These are phyloP conservation scores for Argyrosomus regius DNA, from an alignment of 2,797 vertebrate genomes.

Conservation along the genomic window DNA sequence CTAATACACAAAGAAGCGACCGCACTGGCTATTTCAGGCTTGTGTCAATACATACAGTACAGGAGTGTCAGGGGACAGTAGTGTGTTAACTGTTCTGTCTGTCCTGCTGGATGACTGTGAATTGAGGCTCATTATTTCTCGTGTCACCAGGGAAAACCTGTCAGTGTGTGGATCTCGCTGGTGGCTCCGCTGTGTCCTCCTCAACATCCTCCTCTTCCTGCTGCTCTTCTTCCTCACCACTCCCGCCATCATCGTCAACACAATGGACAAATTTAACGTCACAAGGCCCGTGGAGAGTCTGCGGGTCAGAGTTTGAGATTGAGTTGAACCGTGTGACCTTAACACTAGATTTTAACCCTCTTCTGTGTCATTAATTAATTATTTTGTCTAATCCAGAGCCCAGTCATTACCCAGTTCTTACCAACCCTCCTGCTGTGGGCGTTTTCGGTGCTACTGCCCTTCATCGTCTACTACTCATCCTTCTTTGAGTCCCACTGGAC, in stretches of 20 bases:
- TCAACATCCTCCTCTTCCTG: slow-evolving; percentile 96
- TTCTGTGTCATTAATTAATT: slow-evolving; percentile 12
- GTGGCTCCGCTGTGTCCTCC: slow-evolving; percentile 93
- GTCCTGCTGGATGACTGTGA: slow-evolving; percentile 36
- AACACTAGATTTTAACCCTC: slow-evolving; percentile 5
- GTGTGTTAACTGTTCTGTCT: slow-evolving; percentile 41
- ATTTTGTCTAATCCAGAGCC: slow-evolving; percentile 85
- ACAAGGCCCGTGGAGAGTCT: slow-evolving; percentile 94
- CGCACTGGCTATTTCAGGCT: slow-evolving; percentile 49
- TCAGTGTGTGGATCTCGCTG: slow-evolving; percentile 91
- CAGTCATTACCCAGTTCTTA: slow-evolving; percentile 95
- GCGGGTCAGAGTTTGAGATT: slow-evolving; percentile 83
- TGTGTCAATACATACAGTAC: slow-evolving; percentile 33
- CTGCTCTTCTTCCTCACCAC: slow-evolving; percentile 99
- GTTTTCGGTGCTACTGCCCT: slow-evolving; percentile 95
- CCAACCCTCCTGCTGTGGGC: slow-evolving; percentile 95
- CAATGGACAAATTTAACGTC: slow-evolving; percentile 98
- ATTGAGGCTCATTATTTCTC: slow-evolving; percentile 49
- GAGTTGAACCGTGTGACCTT: not conserved
- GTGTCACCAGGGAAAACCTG: slow-evolving; percentile 92
- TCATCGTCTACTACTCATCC: slow-evolving; percentile 95
- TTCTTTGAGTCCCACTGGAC: slow-evolving; percentile 98
- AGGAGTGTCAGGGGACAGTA: slow-evolving; percentile 23
- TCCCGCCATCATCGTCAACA: slow-evolving; percentile 97
- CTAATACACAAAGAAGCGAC: slow-evolving; percentile 19